Percentiles rank a stretch among this genome's conserved stretches.
Evolutionary conservation across 2,888 invertebrate genomes (phyloP).

Genomic region (Peribatodes rhomboidaria): DNA sequence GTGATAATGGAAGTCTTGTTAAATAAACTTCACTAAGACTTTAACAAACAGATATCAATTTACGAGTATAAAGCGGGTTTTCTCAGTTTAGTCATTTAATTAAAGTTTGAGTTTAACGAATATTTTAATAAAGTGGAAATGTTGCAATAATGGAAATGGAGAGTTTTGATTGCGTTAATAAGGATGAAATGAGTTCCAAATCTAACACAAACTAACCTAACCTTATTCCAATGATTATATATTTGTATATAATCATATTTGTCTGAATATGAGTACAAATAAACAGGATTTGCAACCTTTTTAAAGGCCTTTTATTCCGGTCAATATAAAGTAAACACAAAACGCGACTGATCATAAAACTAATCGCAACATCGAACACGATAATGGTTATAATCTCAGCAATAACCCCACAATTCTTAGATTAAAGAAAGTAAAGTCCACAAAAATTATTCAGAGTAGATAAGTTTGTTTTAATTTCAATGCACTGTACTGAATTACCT

Average conservation of each 20-base stretch:
- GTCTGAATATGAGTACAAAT: no score
- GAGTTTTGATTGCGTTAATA: no score
- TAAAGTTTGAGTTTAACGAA: neutral
- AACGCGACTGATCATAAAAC: slow-evolving; percentile 27
- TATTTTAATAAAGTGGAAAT: neutral
- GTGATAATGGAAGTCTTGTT: neutral
- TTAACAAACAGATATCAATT: neutral
- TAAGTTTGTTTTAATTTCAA: slow-evolving; percentile 25
- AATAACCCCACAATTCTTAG: slow-evolving; percentile 15
- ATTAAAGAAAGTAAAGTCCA: slow-evolving; percentile 16
- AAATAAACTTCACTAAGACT: neutral
- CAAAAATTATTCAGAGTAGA: slow-evolving; percentile 8
- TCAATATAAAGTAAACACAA: slow-evolving; percentile 1
- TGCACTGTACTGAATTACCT: slow-evolving; percentile 33
- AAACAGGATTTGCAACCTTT: no score
- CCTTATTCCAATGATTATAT: no score
- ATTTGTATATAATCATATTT: no score
- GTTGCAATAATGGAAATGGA: neutral
- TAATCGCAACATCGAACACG: slow-evolving; percentile 24
- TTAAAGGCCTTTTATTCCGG: neutral
- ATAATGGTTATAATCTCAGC: slow-evolving; percentile 35
- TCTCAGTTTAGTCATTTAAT: neutral
- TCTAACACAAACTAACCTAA: no score
- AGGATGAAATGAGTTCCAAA: no score
- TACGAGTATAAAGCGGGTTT: slow-evolving; percentile 2